These are phyloP conservation scores for Mionectes macconnelli DNA, from an alignment of 2,113 vertebrate species.

Conservation along the genomic window DNA sequence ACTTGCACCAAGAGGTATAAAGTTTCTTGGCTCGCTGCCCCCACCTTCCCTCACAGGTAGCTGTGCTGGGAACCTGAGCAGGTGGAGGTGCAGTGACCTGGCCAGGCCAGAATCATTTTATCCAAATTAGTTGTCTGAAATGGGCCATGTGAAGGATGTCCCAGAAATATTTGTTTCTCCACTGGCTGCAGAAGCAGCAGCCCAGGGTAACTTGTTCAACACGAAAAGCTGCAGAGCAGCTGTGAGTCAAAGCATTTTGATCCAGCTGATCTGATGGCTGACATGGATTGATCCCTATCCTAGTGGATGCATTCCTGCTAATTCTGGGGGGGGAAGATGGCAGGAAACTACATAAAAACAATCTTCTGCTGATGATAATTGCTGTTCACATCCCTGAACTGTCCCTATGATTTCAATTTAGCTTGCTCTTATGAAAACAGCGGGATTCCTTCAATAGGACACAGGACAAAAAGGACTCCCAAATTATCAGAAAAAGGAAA, in stretches of 20 bases:
- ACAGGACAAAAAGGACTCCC: neutral
- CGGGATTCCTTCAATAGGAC: neutral
- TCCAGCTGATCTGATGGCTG: neutral
- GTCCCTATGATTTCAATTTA: neutral
- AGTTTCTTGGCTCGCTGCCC: neutral
- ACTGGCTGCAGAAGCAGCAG: neutral
- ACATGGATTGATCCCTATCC: neutral
- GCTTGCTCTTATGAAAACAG: neutral
- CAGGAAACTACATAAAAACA: neutral
- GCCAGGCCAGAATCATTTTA: neutral
- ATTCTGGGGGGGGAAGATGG: neutral
- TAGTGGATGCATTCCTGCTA: neutral
- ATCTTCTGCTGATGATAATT: neutral
- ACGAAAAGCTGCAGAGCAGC: neutral
- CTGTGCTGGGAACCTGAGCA: neutral
- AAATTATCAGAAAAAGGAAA: neutral
- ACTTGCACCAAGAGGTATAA: neutral
- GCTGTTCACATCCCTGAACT: neutral
- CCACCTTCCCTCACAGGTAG: neutral
- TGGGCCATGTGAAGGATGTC: neutral
- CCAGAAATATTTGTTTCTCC: neutral
- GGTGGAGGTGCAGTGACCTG: neutral
- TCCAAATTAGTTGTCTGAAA: neutral
- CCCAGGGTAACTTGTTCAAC: neutral
- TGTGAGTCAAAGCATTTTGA: neutral